Percentiles rank a stretch among this genome's conserved stretches.
phyloP scores from a whole-genome alignment of 2,888 invertebrate species.

The Drosophila birchii region DNA sequence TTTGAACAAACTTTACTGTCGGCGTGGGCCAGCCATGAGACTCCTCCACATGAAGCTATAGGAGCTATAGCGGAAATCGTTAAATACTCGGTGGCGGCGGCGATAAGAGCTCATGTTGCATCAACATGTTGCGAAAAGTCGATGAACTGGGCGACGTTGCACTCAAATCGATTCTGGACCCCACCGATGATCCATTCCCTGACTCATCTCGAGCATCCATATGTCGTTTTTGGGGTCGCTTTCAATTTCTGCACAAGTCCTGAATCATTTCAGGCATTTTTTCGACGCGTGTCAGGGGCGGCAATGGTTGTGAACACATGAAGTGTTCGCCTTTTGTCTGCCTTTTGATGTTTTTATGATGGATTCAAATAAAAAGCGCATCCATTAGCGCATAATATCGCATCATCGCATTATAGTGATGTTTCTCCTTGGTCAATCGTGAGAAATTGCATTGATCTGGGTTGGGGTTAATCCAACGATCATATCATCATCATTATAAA shows the following conservation, averaged over 20 bases:
- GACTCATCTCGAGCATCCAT: slow-evolving; percentile 29
- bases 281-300: slow-evolving; percentile 50
- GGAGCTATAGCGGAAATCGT: slow-evolving; percentile 69
- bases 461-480: slow-evolving; percentile 10
- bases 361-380: slow-evolving; percentile 63
- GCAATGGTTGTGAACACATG: slow-evolving; percentile 3
- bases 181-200: slow-evolving; percentile 27
- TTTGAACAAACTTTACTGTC: slow-evolving; percentile 15
- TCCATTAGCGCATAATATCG: slow-evolving; percentile 59
- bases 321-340: slow-evolving; percentile 46
- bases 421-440: slow-evolving; percentile 45
- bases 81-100: slow-evolving; percentile 52
- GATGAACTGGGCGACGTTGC: slow-evolving; percentile 38
- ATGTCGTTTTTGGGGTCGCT: slow-evolving; percentile 25
- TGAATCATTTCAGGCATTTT: slow-evolving; percentile 54
- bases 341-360: slow-evolving; percentile 59
- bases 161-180: slow-evolving; percentile 69
- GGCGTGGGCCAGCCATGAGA: slow-evolving; percentile 35
- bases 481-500: slow-evolving; percentile 17
- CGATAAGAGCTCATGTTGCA: slow-evolving; percentile 60
- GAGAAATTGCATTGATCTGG: slow-evolving; percentile 60
- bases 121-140: slow-evolving; percentile 72
- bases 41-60: slow-evolving; percentile 41
- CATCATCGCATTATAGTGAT: slow-evolving; percentile 27
- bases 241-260: slow-evolving; percentile 54